Evolutionary conservation across 2,113 vertebrate genomes (phyloP).

Genomic region (Tautogolabrus adspersus): DNA sequence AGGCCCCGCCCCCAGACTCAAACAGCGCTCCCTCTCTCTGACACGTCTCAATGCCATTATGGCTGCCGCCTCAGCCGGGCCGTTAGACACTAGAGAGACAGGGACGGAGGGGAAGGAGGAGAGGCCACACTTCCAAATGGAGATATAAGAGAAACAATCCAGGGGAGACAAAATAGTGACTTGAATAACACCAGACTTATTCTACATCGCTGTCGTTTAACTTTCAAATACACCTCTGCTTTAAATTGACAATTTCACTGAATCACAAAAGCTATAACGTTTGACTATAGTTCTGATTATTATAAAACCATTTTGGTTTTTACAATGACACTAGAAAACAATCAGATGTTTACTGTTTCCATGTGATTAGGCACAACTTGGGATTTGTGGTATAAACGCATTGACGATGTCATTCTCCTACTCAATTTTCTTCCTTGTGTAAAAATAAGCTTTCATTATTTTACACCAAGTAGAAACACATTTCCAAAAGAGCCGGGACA

Average conservation of each 20-base stretch:
- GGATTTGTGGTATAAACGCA: no score
- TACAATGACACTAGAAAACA: no score
- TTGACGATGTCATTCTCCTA: no score
- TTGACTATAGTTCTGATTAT: no score
- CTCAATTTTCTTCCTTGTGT: background rate
- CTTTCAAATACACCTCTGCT: no score
- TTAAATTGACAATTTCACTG: background rate
- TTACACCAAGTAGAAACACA: no score
- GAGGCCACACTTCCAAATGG: slow-evolving; percentile 52
- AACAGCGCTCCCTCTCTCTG: slow-evolving; percentile 77
- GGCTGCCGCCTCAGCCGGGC: slow-evolving; percentile 53
- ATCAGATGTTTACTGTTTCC: no score
- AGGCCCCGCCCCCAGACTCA: slow-evolving; percentile 30
- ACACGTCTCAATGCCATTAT: slow-evolving; percentile 81
- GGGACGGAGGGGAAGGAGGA: background rate
- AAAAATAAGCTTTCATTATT: background rate
- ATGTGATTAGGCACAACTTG: no score
- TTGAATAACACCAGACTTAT: no score
- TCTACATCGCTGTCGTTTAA: no score
- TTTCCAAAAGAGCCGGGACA: no score
- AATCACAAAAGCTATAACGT: background rate
- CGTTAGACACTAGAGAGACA: slow-evolving; percentile 28
- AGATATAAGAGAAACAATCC: slow-evolving; percentile 36
- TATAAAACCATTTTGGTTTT: background rate
- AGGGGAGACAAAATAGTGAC: background rate